Evolutionary conservation across 2,797 vertebrate genomes (phyloP), one percentile per base, ranked within the genome.

Genomic region (Crenuchus spilurus): DNA sequence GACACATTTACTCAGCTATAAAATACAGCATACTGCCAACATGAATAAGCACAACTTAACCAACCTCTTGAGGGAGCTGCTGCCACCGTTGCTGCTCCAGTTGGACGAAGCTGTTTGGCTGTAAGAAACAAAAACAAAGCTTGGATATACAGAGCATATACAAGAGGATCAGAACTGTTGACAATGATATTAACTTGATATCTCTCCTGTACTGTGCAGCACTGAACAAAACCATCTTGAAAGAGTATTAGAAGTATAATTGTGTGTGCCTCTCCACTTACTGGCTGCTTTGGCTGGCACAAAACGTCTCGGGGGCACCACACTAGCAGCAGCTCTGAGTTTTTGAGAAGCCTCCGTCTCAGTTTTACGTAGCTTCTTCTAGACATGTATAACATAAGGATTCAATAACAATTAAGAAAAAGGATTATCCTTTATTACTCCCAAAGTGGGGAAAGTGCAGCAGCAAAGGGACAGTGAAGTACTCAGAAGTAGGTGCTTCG

Each of bases 61-160:
- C 77, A 61, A 93, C 92, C 90, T 88, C 90, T 88, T 28, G 91
- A 86, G 0, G 91, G 91, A 30, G 72, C 92, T 0, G 2, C 80
- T 33, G 90, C 90, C 64, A 94, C 90, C 0, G 93, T 92, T 1
- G 86, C 88, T 30, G 93, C 90, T 41, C 84, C 84, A 3, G 20
- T 71, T 18, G 48, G 70, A 81, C 88, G 82, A 28, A 75, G 24
- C 2, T 84, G 55, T 76, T 72, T 87, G 1, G 74, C 92, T 92
- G 72, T 2, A 26, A 24, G 58, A 63, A 26, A 39, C 14, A 26
- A 65, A 1, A 66, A 1, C 20, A 39, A 41, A 4, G 24, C 16
- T 18, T 26, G 9, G 4, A 70, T 16, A 10, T 3, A 26, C 1
- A 24, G 41, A 44, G 41, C n/a, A n/a, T n/a, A n/a, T n/a, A n/a